Evolutionary conservation across 1,140 invertebrate genomes (phyloP), one percentile per base, ranked within the genome.

Genomic region (Macrobrachium rosenbergii): DNA sequence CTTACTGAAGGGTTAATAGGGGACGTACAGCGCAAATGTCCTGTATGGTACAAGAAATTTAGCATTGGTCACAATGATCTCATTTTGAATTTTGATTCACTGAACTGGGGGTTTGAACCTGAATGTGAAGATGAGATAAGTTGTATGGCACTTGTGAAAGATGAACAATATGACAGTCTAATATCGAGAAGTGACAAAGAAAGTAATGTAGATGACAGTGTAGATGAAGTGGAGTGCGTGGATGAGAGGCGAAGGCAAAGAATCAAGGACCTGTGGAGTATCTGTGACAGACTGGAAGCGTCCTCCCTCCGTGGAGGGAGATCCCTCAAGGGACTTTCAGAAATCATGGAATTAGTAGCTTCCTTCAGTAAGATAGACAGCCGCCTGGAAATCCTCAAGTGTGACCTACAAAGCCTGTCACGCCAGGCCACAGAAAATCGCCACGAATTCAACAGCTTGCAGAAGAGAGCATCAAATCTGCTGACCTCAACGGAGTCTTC

Each of bases 351-450:
- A 43, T 43, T 72, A 17, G 69, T 72, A 14, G 21, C 23, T 23
- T 72, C 69, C 23, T 43, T 72, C 23, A 72, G 69, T 43, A 72
- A 23, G 21, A 14, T 72, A 17, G 69, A 72, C 69, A 43, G 37
- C 69, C 69, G 69, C 69, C 69, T 72, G 5, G 23, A 43, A 17
- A 23, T 72, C 69, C 11, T 72, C 17, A 23, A 43, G 14, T 72
- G 69, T n/a, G 69, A 72, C 69, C 69, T 72, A n/a, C 23, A 72
- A 16, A 43, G 21, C 69, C 21, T 72, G 23, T n/a, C 37, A n/a
- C 14, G 12, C 14, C 69, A 72, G 11, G 21, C 69, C 5, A 23
- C 23, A n/a, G 69, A 72, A 16, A 72, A 23, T 43, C 23, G 23
- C 14, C 12, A 23, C 11, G 69, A 72, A 14, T 72, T 72, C 21